Evolutionary conservation across 2,113 vertebrate species (phyloP), one percentile per base, ranked within the genome.

Genomic region (Falcunculus frontatus): DNA sequence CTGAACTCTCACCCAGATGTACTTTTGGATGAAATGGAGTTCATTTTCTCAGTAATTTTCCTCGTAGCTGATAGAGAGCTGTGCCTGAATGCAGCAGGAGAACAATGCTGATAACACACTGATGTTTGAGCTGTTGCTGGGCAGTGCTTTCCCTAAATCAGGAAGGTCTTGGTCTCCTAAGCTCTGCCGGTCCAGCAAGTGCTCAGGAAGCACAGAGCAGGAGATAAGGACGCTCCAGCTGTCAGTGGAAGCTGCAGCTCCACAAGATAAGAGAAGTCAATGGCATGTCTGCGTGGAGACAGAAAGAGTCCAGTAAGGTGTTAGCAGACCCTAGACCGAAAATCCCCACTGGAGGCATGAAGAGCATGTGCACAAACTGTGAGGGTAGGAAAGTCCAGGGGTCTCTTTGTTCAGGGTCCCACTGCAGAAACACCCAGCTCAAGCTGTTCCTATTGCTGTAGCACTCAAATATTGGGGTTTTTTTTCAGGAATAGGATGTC

Each of bases 331-430:
- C 10, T 13, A 42, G 50, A 57, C 3, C 27, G 57, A 50, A 80
- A 42, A 32, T 50, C 44, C 15, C 8, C 27, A 13, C 10, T 80
- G 67, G 21, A 42, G 21, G 25, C 14, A 42, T 10, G 20, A 73
- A 49, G 6, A 44, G 21, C 42, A 18, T 8, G 0, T 14, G 49
- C 56, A 63, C 26, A 17, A 32, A 9, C 26, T 42, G 32, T 0
- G 1, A 57, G 50, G 50, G 42, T 25, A 27, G 49, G 8, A 80
- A 49, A 80, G 5, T 4, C 20, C 57, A 25, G 35, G 49, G 35
- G 21, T 79, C 20, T 55, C n/a, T 41, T 42, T 72, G 60, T 13
- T 14, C 26, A 18, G 30, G 35, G 42, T 49, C 26, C 26, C 26
- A 32, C 16, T 41, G 35, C 17, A 47, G 50, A 35, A 11, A 55